These are phyloP conservation scores for Corythornis leucogaster DNA, from an alignment of 2,797 vertebrate species.

Conservation along the genomic window DNA sequence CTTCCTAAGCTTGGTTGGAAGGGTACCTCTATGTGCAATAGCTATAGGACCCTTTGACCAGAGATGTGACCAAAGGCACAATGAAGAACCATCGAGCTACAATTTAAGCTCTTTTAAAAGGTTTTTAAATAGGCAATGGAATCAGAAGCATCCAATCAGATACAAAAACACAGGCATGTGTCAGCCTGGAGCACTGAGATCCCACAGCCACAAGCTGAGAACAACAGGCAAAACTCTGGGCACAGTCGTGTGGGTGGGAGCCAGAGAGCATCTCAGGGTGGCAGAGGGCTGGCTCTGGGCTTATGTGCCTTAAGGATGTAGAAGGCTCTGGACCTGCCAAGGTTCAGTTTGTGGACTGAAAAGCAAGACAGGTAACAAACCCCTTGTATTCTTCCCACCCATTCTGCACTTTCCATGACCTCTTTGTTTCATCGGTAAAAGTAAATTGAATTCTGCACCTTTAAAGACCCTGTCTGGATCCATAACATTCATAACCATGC, in stretches of 20 bases:
- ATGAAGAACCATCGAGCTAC: neutral
- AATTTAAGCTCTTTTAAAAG: neutral
- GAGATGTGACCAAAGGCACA: neutral
- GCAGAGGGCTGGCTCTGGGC: neutral
- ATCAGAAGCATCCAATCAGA: neutral
- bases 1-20: too few relatives aligned
- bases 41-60: neutral
- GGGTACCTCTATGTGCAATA: neutral
- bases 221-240: rapidly evolving
- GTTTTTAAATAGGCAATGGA: neutral
- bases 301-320: neutral
- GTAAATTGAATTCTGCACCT: slow-evolving; percentile 63
- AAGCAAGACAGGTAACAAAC: neutral
- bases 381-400: neutral
- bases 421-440: neutral
- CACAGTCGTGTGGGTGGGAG: rapidly evolving
- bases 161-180: too few relatives aligned
- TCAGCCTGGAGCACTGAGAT: neutral
- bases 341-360: neutral
- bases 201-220: neutral
- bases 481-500: slow-evolving; percentile 59
- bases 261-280: neutral
- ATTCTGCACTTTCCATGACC: slow-evolving; percentile 53
- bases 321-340: neutral
- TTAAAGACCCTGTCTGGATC: slow-evolving; percentile 66